Percentiles rank a stretch among this genome's conserved stretches.
Conservation (phyloP, 2,888 invertebrate genomes). For the Cephus rjabovi region DNA sequence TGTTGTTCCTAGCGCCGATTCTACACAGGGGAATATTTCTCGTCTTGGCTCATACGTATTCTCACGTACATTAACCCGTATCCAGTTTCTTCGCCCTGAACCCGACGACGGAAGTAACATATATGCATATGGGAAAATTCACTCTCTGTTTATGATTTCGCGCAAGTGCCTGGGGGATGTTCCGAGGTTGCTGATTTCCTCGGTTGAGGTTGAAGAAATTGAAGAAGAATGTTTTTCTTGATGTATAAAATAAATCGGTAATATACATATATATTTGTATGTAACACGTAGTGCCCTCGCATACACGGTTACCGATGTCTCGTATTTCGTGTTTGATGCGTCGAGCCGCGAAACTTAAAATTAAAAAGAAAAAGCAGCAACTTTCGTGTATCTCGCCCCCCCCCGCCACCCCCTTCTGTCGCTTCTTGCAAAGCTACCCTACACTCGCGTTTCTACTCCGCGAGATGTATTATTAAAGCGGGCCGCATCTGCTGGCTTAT, state of each 20-base stretch:
- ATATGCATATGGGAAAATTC: background rate
- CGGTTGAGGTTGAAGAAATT: background rate
- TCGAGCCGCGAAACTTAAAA: constrained; percentile 18
- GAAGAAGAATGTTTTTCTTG: background rate
- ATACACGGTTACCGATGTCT: background rate
- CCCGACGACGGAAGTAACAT: background rate
- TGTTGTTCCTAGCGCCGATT: background rate
- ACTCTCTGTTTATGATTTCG: background rate
- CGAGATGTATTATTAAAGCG: constrained; percentile 26
- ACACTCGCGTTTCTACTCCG: constrained; percentile 10
- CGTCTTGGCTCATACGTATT: background rate
- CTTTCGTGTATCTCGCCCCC: background rate
- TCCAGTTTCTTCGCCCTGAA: background rate
- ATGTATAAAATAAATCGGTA: too few relatives aligned
- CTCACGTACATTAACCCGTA: background rate
- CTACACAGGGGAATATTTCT: background rate
- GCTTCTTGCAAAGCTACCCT: background rate
- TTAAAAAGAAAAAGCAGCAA: constrained; percentile 23
- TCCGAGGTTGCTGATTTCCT: background rate
- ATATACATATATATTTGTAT: background rate
- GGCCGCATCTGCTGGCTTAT: constrained; percentile 27
- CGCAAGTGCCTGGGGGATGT: background rate
- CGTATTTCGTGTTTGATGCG: background rate
- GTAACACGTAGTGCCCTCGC: background rate
- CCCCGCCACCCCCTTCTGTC: background rate